Evolutionary conservation across 2,113 vertebrate species (phyloP), one percentile per base, ranked within the genome.

Genomic region (Percina caprodes): DNA sequence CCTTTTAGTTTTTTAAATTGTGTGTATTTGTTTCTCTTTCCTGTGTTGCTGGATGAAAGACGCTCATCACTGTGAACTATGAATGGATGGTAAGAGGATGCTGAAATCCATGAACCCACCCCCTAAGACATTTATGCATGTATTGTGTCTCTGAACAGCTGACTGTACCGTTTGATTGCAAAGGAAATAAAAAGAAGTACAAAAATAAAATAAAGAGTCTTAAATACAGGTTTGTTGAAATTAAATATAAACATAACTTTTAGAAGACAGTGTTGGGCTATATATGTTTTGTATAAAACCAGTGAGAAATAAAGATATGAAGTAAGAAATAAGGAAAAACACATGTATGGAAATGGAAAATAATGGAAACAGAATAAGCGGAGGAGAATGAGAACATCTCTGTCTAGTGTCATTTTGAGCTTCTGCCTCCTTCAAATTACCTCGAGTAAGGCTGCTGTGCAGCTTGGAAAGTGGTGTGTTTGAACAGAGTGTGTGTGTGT

Each of bases 341-440:
- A 30, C 30, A 14, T 30, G 5, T 12, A 24, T 58, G 16, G 2
- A 49, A 69, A 30, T 67, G 23, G 15, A 13, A 74, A 15, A 73
- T 45, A 30, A 65, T 45, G 24, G 51, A 35, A 30, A 39, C 52
- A 13, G 39, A 24, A 24, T 30, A 35, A 58, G 52, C 49, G 39
- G 23, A 48, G 14, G 14, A 13, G 18, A 23, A 58, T 48, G 35
- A 66, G 48, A 58, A 77, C 35, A 16, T 35, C 18, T 69, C 46
- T 69, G 39, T 77, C 39, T 66, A 12, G 6, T 49, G 55, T 61
- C 48, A 61, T 69, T 52, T 30, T 45, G n/a, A 78, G 65, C 30
- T 39, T 52, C 46, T 78, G 15, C 56, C 46, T 52, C 16, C 51
- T 45, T 45, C 23, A 45, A 42, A 65, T 55, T 55, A 60, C 55